These are phyloP conservation scores for Talpa occidentalis DNA, from an alignment of 2,113 vertebrate genomes.

Conservation along the genomic window DNA sequence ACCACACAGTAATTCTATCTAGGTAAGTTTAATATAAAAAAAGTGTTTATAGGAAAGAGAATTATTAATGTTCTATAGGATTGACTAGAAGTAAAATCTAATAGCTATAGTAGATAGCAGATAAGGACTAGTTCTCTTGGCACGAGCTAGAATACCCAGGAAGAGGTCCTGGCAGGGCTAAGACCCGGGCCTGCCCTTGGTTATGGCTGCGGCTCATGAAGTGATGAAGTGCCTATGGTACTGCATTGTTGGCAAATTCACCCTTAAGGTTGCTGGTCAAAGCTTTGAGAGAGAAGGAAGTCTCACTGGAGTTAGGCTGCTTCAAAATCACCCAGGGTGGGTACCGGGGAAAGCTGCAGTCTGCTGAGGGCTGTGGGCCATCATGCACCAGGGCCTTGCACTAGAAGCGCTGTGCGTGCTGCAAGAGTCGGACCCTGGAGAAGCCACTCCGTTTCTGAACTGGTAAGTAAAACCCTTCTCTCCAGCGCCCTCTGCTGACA, in stretches of 20 bases:
- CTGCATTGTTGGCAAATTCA: background rate
- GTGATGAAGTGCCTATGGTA: background rate
- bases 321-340: background rate
- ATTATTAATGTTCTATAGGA: background rate
- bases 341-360: background rate
- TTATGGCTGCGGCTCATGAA: background rate
- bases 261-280: background rate
- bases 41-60: background rate
- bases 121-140: background rate
- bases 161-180: background rate
- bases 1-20: background rate
- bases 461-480: background rate
- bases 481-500: slow-evolving; percentile 40
- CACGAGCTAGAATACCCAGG: background rate
- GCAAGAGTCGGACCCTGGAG: background rate
- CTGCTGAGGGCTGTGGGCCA: background rate
- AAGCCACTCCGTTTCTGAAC: background rate
- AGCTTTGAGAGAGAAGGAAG: background rate
- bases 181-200: background rate
- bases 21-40: background rate
- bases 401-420: background rate
- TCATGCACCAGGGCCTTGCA: background rate
- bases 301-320: background rate
- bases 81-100: background rate
- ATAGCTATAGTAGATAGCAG: background rate